phyloP scores from a whole-genome alignment of 2,888 invertebrate species.

The Rhynchonema sp. region DNA sequence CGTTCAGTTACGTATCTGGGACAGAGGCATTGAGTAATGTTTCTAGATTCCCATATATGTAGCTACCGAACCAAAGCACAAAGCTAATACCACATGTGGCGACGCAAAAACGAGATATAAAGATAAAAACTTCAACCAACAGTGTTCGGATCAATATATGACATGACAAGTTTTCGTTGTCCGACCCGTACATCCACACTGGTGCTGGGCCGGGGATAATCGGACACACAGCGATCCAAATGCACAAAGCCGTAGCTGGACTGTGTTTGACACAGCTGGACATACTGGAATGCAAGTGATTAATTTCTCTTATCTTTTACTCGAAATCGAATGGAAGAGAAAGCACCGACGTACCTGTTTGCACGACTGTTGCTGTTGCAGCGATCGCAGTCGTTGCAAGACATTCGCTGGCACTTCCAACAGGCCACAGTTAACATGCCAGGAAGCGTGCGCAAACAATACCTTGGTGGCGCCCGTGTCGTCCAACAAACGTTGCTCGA shows the following conservation, averaged over 20 bases:
- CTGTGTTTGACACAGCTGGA: slow-evolving; percentile 59
- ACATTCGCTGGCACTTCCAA: background rate
- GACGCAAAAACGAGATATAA: no score
- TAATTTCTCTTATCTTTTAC: background rate
- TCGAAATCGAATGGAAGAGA: no score
- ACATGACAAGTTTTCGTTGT: slow-evolving; percentile 16
- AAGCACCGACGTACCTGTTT: background rate
- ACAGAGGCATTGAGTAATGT: no score
- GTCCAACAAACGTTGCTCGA: slow-evolving; percentile 59
- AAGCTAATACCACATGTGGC: no score
- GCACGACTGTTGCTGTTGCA: background rate
- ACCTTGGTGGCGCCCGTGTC: slow-evolving; percentile 64
- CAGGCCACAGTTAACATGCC: background rate
- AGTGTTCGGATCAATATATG: slow-evolving; percentile 4
- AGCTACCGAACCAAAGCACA: no score
- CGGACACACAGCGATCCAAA: slow-evolving; percentile 51
- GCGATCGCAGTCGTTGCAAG: background rate
- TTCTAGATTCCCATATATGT: no score
- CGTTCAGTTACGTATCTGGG: no score
- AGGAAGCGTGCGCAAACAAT: slow-evolving; percentile 51
- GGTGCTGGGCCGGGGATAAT: slow-evolving; percentile 51
- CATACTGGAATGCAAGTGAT: slow-evolving; percentile 43
- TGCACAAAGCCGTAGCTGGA: slow-evolving; percentile 74
- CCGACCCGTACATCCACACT: slow-evolving; percentile 59
- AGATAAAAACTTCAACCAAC: no score